phyloP scores from a whole-genome alignment of 2,888 invertebrate genomes.

The Ptilodon capucinus region DNA sequence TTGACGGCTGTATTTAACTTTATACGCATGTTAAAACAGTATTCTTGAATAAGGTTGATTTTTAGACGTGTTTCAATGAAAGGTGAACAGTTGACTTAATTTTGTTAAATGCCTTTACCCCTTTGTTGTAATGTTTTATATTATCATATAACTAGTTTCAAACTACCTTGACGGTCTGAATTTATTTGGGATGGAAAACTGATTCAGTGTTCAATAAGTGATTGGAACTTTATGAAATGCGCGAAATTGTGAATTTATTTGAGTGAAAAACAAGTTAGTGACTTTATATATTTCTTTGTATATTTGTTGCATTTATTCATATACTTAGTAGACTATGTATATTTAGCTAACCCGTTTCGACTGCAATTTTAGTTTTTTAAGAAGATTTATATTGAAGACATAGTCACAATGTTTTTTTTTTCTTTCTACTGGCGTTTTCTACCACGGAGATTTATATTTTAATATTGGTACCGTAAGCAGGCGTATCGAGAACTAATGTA shows the following conservation, averaged over 20 bases:
- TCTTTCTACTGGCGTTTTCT: constrained; percentile 22
- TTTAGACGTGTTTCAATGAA: constrained; percentile 2
- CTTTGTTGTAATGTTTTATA: no score
- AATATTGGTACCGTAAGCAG: not conserved
- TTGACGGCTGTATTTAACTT: not conserved
- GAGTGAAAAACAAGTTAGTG: constrained; percentile 42
- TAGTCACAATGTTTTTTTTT: constrained; percentile 29
- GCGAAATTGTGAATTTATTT: constrained; percentile 29
- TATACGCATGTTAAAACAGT: not conserved
- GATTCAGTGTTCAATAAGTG: not conserved
- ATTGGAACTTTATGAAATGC: not conserved
- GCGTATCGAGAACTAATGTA: not conserved
- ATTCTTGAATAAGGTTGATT: not conserved
- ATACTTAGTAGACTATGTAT: constrained; percentile 31
- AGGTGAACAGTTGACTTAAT: constrained; percentile 14
- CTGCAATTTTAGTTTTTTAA: constrained; percentile 52
- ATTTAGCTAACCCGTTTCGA: constrained; percentile 35
- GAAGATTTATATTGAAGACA: constrained; percentile 32
- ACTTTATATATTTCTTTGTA: constrained; percentile 53
- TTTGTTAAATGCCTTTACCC: no score
- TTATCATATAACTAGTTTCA: no score
- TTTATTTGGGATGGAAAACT: not conserved
- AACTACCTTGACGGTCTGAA: not conserved
- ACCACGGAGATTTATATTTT: constrained; percentile 4
- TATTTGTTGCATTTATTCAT: constrained; percentile 77